phyloP scores from a whole-genome alignment of 2,888 invertebrate genomes.

The Parascotia fuliginaria region DNA sequence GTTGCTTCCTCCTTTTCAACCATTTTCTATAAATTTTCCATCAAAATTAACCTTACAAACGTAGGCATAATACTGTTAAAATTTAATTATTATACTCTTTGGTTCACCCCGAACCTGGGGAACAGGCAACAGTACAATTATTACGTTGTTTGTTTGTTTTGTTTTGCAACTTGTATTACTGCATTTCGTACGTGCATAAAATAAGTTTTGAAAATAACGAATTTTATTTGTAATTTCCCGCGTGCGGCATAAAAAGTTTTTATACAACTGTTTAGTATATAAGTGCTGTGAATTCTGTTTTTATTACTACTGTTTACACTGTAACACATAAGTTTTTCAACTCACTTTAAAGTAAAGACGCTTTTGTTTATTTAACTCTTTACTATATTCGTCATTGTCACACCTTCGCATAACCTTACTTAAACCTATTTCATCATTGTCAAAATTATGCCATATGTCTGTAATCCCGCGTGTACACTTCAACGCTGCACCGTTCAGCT shows the following conservation, averaged over 20 bases:
- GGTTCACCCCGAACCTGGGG: constrained; percentile 38
- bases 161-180: constrained; percentile 59
- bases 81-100: constrained; percentile 19
- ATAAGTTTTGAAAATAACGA: constrained; percentile 41
- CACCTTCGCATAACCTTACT: constrained; percentile 3
- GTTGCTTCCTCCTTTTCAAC: too few species aligned
- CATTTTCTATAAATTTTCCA: too few species aligned
- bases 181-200: constrained; percentile 56
- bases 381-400: too few species aligned
- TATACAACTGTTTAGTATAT: constrained; percentile 2
- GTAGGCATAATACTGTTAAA: background rate
- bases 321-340: too few species aligned
- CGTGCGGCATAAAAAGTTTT: constrained; percentile 23
- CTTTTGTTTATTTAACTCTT: too few species aligned
- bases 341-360: too few species aligned
- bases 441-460: constrained; percentile 36
- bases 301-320: background rate
- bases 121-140: constrained; percentile 57
- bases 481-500: too few species aligned
- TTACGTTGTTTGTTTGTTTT: constrained; percentile 61
- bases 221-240: constrained; percentile 38
- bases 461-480: constrained; percentile 28
- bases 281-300: background rate
- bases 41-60: background rate
- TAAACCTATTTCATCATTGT: constrained; percentile 33